A percentile compares a stretch with the other conserved stretches of the same genome.
These are phyloP conservation scores for Choloepus didactylus DNA, from an alignment of 2,797 vertebrate genomes.

Conservation along the genomic window DNA sequence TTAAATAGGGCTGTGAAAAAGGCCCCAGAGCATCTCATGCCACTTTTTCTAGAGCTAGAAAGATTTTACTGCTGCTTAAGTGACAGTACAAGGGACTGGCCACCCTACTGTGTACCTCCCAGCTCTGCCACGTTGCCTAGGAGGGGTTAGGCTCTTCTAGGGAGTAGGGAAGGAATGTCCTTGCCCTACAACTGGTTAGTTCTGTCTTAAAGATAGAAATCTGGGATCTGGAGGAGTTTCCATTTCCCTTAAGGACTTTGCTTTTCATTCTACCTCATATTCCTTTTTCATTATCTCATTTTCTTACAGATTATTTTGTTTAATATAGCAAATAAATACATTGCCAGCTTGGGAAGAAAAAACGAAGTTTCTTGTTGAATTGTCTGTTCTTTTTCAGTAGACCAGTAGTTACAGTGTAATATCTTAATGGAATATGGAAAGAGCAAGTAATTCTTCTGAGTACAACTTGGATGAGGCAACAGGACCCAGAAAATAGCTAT, in stretches of 20 bases:
- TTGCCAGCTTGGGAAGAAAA: no score
- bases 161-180: not conserved
- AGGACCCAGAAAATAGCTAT: slow-evolving; percentile 20
- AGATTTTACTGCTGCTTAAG: not conserved
- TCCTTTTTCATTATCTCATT: slow-evolving; percentile 55
- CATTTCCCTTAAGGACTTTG: slow-evolving; percentile 13
- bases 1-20: slow-evolving; percentile 33
- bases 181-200: slow-evolving; percentile 17
- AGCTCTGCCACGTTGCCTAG: not conserved
- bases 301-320: not conserved
- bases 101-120: not conserved
- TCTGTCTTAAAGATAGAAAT: slow-evolving; percentile 33
- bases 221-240: not conserved
- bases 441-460: slow-evolving; percentile 13
- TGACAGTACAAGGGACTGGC: not conserved
- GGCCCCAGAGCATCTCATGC: not conserved
- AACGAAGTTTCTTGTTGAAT: slow-evolving; percentile 30
- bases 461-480: not conserved
- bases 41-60: slow-evolving; percentile 54
- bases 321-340: no score
- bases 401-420: slow-evolving; percentile 16
- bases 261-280: slow-evolving; percentile 43
- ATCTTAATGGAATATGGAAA: slow-evolving; percentile 64
- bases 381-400: slow-evolving; percentile 45
- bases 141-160: not conserved